Evolutionary conservation across 1,140 invertebrate species (phyloP), one percentile per base, ranked within the genome.

Genomic region (Musca domestica): DNA sequence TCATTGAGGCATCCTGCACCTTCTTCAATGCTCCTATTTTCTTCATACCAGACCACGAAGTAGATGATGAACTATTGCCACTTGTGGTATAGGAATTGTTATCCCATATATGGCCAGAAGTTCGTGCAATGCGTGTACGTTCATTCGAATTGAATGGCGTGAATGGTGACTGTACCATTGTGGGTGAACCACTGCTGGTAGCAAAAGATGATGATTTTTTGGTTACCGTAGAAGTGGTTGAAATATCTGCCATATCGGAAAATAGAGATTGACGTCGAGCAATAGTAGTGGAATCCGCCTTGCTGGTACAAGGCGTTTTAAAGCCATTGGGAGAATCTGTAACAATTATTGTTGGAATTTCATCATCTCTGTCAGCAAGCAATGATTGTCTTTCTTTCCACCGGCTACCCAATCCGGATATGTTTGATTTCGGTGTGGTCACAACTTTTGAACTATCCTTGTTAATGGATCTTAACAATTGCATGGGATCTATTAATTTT

Each of bases 301-400:
- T 22, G 5, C 20, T 20, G 0, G 51, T 41, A 9, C 34, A 10
- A 10, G 34, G 34, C 2, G 34, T 41, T 41, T 41, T 41, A 12
- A 10, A 10, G 34, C 34, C 12, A 9, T 10, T 5, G 2, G 34
- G 34, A 10, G 51, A 25, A 23, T 15, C 19, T 54, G 51, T 12
- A 4, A 54, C 51, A 17, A 27, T 17, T 1, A 27, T 25, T 58
- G 27, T 30, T 1, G 17, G 17, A n/a, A 30, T 12, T 3, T 41
- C 23, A 3, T 69, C 34, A 6, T 54, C 63, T 14, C 73, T 71
- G 64, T 77, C 77, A 4, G 71, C 70, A 5, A 69, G 69, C 0
- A 76, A 67, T 12, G 71, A 71, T 30, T 80, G 76, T 64, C 76
- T 67, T 48, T 78, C 67, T 3, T 80, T 80, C 78, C 78, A 80